Conservation (phyloP, 2,797 vertebrate genomes). For the Cuniculus paca region DNA sequence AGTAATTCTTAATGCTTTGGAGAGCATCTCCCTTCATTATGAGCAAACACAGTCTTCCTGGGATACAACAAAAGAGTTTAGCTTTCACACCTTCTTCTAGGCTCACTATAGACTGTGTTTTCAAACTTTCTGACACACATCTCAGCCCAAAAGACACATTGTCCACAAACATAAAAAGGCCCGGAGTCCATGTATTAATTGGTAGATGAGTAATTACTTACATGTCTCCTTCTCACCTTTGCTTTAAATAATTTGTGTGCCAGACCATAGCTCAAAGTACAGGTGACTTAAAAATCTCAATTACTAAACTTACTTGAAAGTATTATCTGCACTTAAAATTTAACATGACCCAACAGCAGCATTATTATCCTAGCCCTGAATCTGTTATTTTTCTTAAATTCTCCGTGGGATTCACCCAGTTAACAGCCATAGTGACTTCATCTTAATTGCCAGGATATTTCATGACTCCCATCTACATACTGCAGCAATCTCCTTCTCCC, state of each 20-base stretch:
- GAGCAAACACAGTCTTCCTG: neutral
- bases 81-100: neutral
- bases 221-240: neutral
- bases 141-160: neutral
- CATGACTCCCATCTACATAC: neutral
- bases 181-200: neutral
- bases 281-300: neutral
- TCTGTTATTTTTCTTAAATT: slow-evolving; percentile 19
- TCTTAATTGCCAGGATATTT: neutral
- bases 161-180: neutral
- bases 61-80: neutral
- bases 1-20: slow-evolving; percentile 27
- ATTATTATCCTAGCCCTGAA: slow-evolving; percentile 11
- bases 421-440: neutral
- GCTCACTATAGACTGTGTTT: neutral
- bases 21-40: neutral
- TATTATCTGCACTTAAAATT: slow-evolving; percentile 18
- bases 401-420: neutral
- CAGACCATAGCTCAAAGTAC: neutral
- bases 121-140: slow-evolving; percentile 6
- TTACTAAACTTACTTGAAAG: neutral
- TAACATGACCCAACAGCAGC: neutral
- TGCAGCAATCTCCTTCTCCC: neutral
- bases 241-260: neutral
- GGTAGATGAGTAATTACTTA: neutral